Evolutionary conservation across 2,113 vertebrate genomes (phyloP), one percentile per base, ranked within the genome.

Genomic region (Porphyrio hochstetteri): DNA sequence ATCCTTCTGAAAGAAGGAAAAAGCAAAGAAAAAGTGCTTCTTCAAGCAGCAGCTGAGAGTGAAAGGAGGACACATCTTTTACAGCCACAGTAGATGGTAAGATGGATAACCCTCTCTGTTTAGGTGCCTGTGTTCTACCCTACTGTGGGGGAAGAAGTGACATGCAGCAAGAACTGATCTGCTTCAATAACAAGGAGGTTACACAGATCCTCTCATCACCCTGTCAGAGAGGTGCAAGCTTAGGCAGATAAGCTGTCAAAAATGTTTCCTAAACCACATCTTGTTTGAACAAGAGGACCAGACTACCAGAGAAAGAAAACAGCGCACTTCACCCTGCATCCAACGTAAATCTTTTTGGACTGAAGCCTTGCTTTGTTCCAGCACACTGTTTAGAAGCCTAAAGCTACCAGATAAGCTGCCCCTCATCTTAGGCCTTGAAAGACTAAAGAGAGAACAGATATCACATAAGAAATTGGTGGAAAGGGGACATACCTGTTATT

Each of bases 211-310:
- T 85, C 57, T 82, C 50, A n/a, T n/a, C 84, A 61, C 50, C 24
- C 35, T 0, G 0, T 72, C 82, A 27, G 1, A 2, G 24, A 92
- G 35, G 35, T 25, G 44, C 1, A 10, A 95, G 48, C 9, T 82
- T 67, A 57, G 16, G 48, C 64, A 76, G 70, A 57, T 57, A 4
- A 87, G 35, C 67, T 77, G 53, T 82, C 74, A 69, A 44, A 77
- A 86, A 2, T 31, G 19, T n/a, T 76, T 56, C 61, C 31, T 71
- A n/a, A 83, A 59, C 60, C 44, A 27, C 15, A 27, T 46, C 82
- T 72, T 35, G 38, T 48, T 86, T 60, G 42, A 76, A 42, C 33
- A 63, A 38, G 23, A 75, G 56, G 29, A 48, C 17, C 2, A 3
- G 65, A 20, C 52, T 50, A 60, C 42, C n/a, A 28, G 33, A 35